Percentiles rank a stretch among this genome's conserved stretches.
Evolutionary conservation across 2,888 invertebrate genomes (phyloP).

Genomic region (Slavum lentiscoides): DNA sequence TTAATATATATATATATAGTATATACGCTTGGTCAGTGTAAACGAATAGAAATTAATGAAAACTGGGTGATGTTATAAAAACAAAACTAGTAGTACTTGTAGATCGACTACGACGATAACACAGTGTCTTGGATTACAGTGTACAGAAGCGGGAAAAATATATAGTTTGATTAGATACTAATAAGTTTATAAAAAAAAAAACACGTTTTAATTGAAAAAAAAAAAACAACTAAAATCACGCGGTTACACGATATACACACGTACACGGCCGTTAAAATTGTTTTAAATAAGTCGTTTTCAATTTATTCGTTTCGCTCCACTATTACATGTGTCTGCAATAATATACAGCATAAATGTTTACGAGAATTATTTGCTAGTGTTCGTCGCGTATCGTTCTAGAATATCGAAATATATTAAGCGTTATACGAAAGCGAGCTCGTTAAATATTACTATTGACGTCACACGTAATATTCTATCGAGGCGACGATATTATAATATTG

Average conservation of each 20-base stretch:
- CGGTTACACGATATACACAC: background rate
- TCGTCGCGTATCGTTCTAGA: no score
- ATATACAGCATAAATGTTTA: no score
- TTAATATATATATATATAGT: no score
- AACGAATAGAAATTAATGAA: background rate
- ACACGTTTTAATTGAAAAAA: background rate
- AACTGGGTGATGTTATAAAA: background rate
- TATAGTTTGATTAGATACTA: background rate
- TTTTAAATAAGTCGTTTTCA: background rate
- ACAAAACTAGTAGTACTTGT: background rate
- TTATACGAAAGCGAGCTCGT: no score
- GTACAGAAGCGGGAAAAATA: background rate
- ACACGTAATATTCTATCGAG: no score
- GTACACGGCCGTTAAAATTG: background rate
- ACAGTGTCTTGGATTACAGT: background rate
- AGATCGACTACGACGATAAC: background rate
- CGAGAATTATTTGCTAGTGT: no score
- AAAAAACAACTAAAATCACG: background rate
- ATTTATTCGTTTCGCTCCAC: no score
- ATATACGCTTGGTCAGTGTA: background rate
- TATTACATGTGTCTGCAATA: no score
- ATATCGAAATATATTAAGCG: no score
- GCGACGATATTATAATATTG: no score
- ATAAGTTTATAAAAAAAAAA: background rate
- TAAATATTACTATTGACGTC: no score